Percentiles rank a stretch among this genome's conserved stretches.
These are phyloP conservation scores for Mus musculus DNA, from an alignment of 2,113 vertebrate species.

Conservation along the genomic window GRCm39 chr11:84326001-84326500, in stretches of 20 bases:
- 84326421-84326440: conserved; percentile 7
- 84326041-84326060: background rate
- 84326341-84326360: background rate
- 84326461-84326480: background rate
- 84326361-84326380: background rate
- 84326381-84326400: background rate
- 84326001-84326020: background rate
- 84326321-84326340: background rate
- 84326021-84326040: background rate
- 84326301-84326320: background rate
- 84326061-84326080: background rate
- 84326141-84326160: background rate
- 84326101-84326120: background rate
- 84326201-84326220: conserved; percentile 52
- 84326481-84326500: background rate
- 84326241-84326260: conserved; percentile 44
- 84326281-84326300: background rate
- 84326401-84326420: background rate
- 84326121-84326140: background rate
- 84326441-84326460: background rate
- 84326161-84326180: background rate
- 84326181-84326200: conserved; percentile 45
- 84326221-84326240: conserved; percentile 45
- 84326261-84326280: conserved; percentile 55
- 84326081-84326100: background rate